Evolutionary conservation across 1,140 invertebrate species (phyloP), one percentile per base, ranked within the genome.

Genomic region (Mya arenaria): DNA sequence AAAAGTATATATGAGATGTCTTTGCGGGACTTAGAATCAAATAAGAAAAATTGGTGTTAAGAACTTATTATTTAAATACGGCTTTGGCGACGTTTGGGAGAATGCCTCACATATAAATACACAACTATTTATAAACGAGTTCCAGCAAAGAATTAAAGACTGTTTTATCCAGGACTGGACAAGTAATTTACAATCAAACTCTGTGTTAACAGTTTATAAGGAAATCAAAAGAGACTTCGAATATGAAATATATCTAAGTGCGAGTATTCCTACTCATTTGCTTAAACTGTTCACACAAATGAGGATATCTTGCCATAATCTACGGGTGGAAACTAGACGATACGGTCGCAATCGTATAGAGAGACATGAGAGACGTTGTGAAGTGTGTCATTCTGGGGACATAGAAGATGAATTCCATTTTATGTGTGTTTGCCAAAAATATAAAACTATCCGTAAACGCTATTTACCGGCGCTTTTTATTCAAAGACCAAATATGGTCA

Each of bases 361-460:
- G 15, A 28, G 66, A 32, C 1, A 1, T 48, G 39, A 69, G 1
- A 69, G 66, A 48, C 19, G n/a, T 5, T 66, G 63, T 37, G 36
- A 39, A 8, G 1, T 69, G 10, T 69, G 66, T 44, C 28, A 44
- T 48, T 39, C 15, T 10, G 66, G 66, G 4, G 32, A 69, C 3
- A 25, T 69, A n/a, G 66, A 69, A 30, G 66, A 69, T 25, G 63
- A 36, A 32, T 66, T 37, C n/a, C 63, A 66, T 39, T 66, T 66
- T 32, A 37, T 66, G 3, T 37, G 44, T 10, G 13, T 39, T 28
- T 69, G 66, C 19, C 1, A 5, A 6, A 44, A 44, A 25, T 69
- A 69, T n/a, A 69, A 69, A n/a, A 28, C 52, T 3, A 6, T 69
- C 4, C 23, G 66, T 30, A 69, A 69, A 48, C 66, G 66, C 32